Evolutionary conservation across 2,113 vertebrate species (phyloP).

Genomic region (Tragulus kanchil): DNA sequence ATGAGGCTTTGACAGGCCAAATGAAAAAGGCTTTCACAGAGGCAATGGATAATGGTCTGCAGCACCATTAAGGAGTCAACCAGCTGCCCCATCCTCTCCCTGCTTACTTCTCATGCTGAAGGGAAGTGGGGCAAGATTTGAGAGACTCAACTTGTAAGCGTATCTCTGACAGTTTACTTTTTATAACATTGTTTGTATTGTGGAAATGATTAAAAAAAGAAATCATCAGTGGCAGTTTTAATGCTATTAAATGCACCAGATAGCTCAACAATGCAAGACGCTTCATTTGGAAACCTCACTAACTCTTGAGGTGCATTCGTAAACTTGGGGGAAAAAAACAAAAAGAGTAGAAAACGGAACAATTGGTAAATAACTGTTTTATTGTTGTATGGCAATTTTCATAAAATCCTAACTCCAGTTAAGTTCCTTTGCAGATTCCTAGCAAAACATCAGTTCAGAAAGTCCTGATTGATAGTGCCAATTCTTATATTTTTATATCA

Average conservation of each 20-base stretch:
- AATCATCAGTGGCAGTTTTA: conserved; percentile 61
- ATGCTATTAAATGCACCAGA: conserved; percentile 70
- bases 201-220: conserved; percentile 62
- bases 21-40: conserved; percentile 58
- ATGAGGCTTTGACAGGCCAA: conserved; percentile 59
- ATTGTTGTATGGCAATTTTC: not conserved
- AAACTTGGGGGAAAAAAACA: conserved; percentile 13
- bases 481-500: not conserved
- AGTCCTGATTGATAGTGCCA: not conserved
- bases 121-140: conserved; percentile 65
- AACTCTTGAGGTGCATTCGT: conserved; percentile 1
- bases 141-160: conserved; percentile 75
- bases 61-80: not conserved
- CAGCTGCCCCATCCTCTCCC: not conserved
- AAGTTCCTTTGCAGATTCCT: not conserved
- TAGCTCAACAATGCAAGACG: conserved; percentile 19
- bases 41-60: not conserved
- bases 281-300: not conserved
- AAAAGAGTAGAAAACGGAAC: conserved; percentile 19
- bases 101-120: conserved; percentile 65
- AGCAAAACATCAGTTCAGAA: conserved; percentile 11
- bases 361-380: not conserved
- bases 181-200: conserved; percentile 70
- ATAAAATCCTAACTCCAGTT: not conserved
- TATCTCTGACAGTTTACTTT: conserved; percentile 76